A percentile compares a stretch with the other conserved stretches of the same genome.
These are phyloP conservation scores for Macrochelys suwanniensis DNA, from an alignment of 2,797 vertebrate species.

Conservation along the genomic window DNA sequence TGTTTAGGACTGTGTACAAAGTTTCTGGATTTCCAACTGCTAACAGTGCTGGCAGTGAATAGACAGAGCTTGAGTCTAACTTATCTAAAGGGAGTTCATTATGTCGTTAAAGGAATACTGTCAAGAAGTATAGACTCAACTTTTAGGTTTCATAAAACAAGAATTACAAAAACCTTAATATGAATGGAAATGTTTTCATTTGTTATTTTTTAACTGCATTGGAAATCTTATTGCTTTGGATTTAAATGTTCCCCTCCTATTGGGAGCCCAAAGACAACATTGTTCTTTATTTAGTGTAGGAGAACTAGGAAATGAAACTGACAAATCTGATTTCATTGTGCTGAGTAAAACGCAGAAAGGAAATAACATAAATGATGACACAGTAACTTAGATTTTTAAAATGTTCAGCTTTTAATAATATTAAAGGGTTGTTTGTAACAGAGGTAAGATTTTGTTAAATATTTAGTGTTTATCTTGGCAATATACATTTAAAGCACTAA, in stretches of 20 bases:
- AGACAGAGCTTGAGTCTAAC: background rate
- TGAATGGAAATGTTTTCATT: background rate
- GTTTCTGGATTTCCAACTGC: background rate
- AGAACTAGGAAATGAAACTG: background rate
- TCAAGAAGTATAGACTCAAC: background rate
- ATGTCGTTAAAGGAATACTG: constrained; percentile 18
- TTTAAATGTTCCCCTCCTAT: background rate
- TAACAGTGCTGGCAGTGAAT: background rate
- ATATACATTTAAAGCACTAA: constrained; percentile 42
- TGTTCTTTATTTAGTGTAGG: background rate
- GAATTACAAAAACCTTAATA: background rate
- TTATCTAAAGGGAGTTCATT: constrained; percentile 5
- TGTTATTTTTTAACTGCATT: background rate
- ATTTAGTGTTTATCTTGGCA: constrained; percentile 49
- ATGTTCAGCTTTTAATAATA: constrained; percentile 25
- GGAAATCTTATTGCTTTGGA: background rate
- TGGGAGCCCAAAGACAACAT: background rate
- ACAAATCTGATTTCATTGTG: background rate
- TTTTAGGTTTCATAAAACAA: constrained; percentile 14
- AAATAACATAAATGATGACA: background rate
- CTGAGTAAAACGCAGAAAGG: background rate
- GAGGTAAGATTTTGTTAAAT: constrained; percentile 46
- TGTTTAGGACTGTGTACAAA: constrained; percentile 43
- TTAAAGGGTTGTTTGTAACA: constrained; percentile 28
- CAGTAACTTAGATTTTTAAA: constrained; percentile 15